Evolutionary conservation across 2,888 invertebrate genomes (phyloP), one percentile per base, ranked within the genome.

Genomic region (Leptinotarsa tumamoca): DNA sequence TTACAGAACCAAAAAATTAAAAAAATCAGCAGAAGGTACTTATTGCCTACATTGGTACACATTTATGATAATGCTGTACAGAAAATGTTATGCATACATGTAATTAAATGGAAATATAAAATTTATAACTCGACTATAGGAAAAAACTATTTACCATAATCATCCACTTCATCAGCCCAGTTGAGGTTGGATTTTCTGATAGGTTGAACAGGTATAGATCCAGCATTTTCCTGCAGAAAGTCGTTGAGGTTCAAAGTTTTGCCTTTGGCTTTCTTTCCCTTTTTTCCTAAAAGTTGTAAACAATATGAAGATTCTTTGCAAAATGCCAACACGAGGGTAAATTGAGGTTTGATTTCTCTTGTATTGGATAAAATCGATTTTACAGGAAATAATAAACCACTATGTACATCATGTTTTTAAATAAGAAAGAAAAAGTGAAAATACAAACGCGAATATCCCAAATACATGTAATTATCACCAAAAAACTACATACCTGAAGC

Each of bases 101-200:
- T 33, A 33, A 33, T 33, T 33, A 33, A 7, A 33, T 33, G 33
- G 33, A 33, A 33, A 33, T 33, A 33, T 33, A 33, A 33, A 7
- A 7, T 33, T 33, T 33, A 33, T 33, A 33, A 33, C 2, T 33
- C 33, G 33, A 52, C 23, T 33, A 33, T 23, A 23, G 61, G 50
- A 72, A 49, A 27, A 71, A 72, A 77, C 66, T 71, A 74, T 73
- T 92, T 91, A 92, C 94, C 93, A 89, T 90, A 90, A 84, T 95
- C 95, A 85, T 96, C 97, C 83, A 94, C 94, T 85, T 95, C 94
- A 84, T 95, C 95, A 68, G 94, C 96, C 94, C 97, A 96, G 79
- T 88, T 90, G 18, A 82, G 72, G 66, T 88, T 86, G 85, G 91
- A 91, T 89, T 91, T 91, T 85, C 90, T 88, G 77, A 91, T 89